Evolutionary conservation across 2,888 invertebrate genomes (phyloP).

Genomic region (Disparrhopalites patrizii): DNA sequence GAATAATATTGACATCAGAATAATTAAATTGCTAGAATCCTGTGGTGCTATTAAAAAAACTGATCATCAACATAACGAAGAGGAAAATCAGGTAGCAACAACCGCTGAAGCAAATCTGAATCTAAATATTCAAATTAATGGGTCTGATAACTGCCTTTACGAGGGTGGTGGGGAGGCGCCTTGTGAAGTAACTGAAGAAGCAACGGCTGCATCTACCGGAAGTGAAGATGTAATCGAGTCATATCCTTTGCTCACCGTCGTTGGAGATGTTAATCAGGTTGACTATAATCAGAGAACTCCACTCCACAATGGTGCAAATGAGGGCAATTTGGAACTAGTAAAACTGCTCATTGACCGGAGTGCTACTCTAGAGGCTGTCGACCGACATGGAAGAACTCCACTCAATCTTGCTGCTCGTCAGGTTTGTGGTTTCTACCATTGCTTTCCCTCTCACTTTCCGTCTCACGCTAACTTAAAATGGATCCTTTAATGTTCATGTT

Average conservation of each 20-base stretch:
- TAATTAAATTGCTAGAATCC: conserved; percentile 41
- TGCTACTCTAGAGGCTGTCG: conserved; percentile 42
- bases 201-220: conserved; percentile 51
- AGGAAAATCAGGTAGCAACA: conserved; percentile 18
- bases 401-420: conserved; percentile 76
- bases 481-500: background rate
- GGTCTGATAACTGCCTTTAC: conserved; percentile 50
- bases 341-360: conserved; percentile 60
- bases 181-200: conserved; percentile 50
- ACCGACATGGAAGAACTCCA: conserved; percentile 72
- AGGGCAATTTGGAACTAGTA: conserved; percentile 67
- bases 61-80: conserved; percentile 21
- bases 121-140: conserved; percentile 47
- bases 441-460: background rate
- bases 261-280: conserved; percentile 56
- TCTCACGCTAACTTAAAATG: background rate
- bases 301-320: conserved; percentile 71
- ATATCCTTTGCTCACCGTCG: conserved; percentile 49
- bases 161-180: conserved; percentile 53
- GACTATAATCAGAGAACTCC: conserved; percentile 64
- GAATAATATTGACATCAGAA: conserved; percentile 41
- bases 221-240: conserved; percentile 53
- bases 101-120: conserved; percentile 50
- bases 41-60: conserved; percentile 40
- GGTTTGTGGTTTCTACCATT: conserved; percentile 23